Evolutionary conservation across 2,888 invertebrate species (phyloP).

Genomic region (Zygaena filipendulae): DNA sequence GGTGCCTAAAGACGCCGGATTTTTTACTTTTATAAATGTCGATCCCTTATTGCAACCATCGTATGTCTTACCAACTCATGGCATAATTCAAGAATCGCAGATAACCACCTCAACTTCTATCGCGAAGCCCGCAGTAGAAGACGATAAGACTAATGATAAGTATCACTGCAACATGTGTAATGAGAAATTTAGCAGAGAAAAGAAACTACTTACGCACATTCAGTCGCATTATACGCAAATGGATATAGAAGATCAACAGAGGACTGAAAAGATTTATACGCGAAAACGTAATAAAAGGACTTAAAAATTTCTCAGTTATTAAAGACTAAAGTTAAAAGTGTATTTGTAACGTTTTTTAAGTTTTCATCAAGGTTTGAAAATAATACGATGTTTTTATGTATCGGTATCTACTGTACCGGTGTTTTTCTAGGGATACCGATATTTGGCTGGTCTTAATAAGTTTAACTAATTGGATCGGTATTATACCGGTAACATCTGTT

Average conservation of each 20-base stretch:
- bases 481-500: too few species aligned
- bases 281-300: constrained; percentile 24
- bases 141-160: constrained; percentile 24
- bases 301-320: constrained; percentile 13
- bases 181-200: constrained; percentile 45
- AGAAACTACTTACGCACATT: constrained; percentile 50
- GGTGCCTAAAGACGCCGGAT: constrained; percentile 34
- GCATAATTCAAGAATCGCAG: constrained; percentile 57
- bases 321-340: too few species aligned
- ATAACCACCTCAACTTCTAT: constrained; percentile 44
- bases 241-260: constrained; percentile 40
- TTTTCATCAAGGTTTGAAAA: constrained; percentile 12
- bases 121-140: constrained; percentile 19
- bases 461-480: too few species aligned
- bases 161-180: constrained; percentile 54
- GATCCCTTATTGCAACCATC: constrained; percentile 52
- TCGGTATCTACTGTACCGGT: too few species aligned
- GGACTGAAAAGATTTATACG: constrained; percentile 17
- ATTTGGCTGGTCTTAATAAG: too few species aligned
- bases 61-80: constrained; percentile 51
- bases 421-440: too few species aligned
- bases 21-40: constrained; percentile 57
- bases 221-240: constrained; percentile 49
- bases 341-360: constrained; percentile 6
- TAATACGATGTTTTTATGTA: too few species aligned